Evolutionary conservation across 2,797 vertebrate genomes (phyloP).

Genomic region (Enoplosus armatus): DNA sequence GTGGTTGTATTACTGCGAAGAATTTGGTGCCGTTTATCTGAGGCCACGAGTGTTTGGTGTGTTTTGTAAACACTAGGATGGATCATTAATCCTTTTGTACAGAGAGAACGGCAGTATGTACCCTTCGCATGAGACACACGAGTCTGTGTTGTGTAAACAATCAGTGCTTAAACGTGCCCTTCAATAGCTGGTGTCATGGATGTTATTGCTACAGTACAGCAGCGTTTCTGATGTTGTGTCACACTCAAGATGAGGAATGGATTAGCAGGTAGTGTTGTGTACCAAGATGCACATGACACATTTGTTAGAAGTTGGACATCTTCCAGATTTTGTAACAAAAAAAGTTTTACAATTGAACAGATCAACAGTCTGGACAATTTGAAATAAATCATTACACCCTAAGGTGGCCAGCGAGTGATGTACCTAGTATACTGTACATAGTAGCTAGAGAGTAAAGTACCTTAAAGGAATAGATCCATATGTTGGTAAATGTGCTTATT

Average conservation of each 20-base stretch:
- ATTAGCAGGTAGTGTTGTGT: neutral
- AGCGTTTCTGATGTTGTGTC: constrained; percentile 3
- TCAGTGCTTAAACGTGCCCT: neutral
- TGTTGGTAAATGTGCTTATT: neutral
- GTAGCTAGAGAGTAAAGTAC: neutral
- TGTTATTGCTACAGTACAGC: neutral
- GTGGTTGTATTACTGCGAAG: neutral
- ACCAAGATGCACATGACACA: neutral
- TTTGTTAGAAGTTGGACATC: neutral
- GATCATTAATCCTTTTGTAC: constrained; percentile 2
- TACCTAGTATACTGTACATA: neutral
- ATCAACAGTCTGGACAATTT: constrained; percentile 1
- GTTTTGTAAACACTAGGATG: constrained; percentile 15
- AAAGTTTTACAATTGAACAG: neutral
- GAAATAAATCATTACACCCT: neutral
- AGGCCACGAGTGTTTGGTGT: neutral
- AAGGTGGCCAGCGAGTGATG: neutral
- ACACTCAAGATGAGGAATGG: neutral
- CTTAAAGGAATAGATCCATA: neutral
- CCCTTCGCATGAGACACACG: neutral
- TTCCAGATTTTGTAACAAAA: neutral
- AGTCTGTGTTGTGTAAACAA: constrained; percentile 13
- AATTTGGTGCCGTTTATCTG: neutral
- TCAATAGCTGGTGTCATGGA: neutral
- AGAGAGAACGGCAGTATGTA: neutral